Evolutionary conservation across 2,888 invertebrate genomes (phyloP), one percentile per base, ranked within the genome.

Genomic region (Maniola hyperantus): DNA sequence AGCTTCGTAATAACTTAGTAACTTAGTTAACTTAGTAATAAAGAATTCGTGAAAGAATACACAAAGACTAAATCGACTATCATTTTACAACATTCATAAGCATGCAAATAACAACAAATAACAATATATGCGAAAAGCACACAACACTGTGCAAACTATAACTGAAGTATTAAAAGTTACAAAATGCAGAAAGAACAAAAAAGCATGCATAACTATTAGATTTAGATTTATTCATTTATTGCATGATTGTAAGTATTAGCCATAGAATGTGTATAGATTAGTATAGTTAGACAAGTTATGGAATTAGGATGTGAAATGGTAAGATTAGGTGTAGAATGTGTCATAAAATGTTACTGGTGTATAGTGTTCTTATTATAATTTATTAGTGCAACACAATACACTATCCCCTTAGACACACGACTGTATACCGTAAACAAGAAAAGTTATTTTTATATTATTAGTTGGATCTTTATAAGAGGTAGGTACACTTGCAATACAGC

Each of bases 101-200:
- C 42, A 51, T 36, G 51, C 57, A 65, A 66, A 66, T 60, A 65
- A 67, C 58, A 53, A 64, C 26, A 10, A 53, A 36, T 26, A n/a
- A 53, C 39, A 34, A 48, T 33, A 60, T 51, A 69, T 58, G 63
- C 65, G 39, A 51, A 39, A 62, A 48, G 48, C 53, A 66, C 51
- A 50, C 57, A 48, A 67, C 48, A 70, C 50, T 50, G 58, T 66
- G 69, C 69, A 60, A 60, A 62, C 36, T 66, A 51, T 54, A 51
- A 26, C 1, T 60, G 65, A 64, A 59, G n/a, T 36, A 60, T 39
- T 66, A 64, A 57, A 60, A 64, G 36, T 36, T 10, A 36, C 13
- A 54, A 59, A 26, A 57, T 18, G 61, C 61, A 64, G 33, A 62
- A 15, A 39, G 8, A 63, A 26, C 44, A 54, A 26, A 54, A 51